These are phyloP conservation scores for Hyppa rectilinea DNA, from an alignment of 2,888 invertebrate species.

Conservation along the genomic window DNA sequence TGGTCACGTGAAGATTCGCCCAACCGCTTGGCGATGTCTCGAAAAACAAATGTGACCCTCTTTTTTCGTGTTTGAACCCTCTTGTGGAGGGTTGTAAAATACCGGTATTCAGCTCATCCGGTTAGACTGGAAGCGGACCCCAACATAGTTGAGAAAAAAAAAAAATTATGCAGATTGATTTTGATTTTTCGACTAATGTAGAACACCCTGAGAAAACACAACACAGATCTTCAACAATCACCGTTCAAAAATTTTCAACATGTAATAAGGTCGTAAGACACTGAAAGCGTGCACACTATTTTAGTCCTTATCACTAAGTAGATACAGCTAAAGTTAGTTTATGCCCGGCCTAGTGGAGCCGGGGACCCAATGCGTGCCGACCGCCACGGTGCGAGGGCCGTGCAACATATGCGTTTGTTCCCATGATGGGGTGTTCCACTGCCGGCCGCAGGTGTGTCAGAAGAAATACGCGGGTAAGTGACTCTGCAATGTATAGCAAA, in stretches of 20 bases:
- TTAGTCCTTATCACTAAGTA: slow-evolving; percentile 5
- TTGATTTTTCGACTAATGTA: no score
- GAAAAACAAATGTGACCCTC: no score
- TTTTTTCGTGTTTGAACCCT: no score
- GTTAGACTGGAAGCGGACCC: no score
- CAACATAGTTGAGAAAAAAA: no score
- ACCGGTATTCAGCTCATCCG: no score
- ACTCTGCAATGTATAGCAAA: slow-evolving; percentile 8
- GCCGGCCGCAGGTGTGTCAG: slow-evolving; percentile 66
- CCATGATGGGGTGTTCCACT: slow-evolving; percentile 74
- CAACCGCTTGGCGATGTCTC: no score
- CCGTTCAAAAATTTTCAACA: not conserved
- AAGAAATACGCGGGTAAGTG: slow-evolving; percentile 46
- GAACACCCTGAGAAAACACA: no score
- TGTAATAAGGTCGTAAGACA: not conserved
- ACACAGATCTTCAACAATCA: not conserved
- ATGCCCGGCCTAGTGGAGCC: slow-evolving; percentile 68
- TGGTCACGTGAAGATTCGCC: no score
- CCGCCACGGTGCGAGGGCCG: slow-evolving; percentile 68
- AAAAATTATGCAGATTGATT: no score
- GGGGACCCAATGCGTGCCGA: slow-evolving; percentile 72
- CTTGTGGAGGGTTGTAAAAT: no score
- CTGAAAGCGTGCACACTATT: not conserved
- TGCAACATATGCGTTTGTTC: slow-evolving; percentile 77
- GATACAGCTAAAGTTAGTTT: slow-evolving; percentile 52